Evolutionary conservation across 1,140 invertebrate genomes (phyloP), one percentile per base, ranked within the genome.

Genomic region (Centruroides sculpturatus): DNA sequence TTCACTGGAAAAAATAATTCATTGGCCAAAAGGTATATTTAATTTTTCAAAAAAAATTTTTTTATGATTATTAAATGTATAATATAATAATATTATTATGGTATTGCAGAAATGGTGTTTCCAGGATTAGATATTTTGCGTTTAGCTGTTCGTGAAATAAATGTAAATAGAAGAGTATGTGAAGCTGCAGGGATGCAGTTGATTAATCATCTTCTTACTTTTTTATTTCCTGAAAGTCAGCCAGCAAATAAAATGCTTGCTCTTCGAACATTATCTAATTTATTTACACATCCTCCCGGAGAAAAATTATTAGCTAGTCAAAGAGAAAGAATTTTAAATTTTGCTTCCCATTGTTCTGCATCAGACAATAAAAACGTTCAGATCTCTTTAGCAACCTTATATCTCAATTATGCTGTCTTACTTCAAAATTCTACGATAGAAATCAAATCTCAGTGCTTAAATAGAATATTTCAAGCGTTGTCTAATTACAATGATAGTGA

Each of bases 321-420:
- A n/a, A n/a, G 49, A 49, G 56, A 57, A 4, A 12, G 7, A 49
- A 36, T 57, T 11, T 51, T 57, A 35, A 48, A 12, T 34, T n/a
- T 12, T 11, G 56, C 41, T 51, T 35, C 36, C 3, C 55, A 34
- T 35, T 57, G 41, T 36, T 47, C 35, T 6, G 11, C n/a, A 49
- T 23, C 35, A 34, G 11, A 13, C 35, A 57, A 47, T 36, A 57
- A 57, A 23, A 57, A 57, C 3, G 36, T 57, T 47, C 56, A 57
- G 12, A 48, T 51, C 55, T 13, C 56, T 12, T 36, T 47, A 13
- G 23, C 47, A 35, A 57, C 56, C 12, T 35, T 57, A 4, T 23
- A 13, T 35, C 56, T 57, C 11, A 57, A 57, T 51, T 57, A 57
- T 36, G 34, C 56, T 49, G 56, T 57, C 23, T n/a, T 35, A 48